Conservation (phyloP, 2,797 vertebrate genomes). For the Syndactyla subalaris region DNA sequence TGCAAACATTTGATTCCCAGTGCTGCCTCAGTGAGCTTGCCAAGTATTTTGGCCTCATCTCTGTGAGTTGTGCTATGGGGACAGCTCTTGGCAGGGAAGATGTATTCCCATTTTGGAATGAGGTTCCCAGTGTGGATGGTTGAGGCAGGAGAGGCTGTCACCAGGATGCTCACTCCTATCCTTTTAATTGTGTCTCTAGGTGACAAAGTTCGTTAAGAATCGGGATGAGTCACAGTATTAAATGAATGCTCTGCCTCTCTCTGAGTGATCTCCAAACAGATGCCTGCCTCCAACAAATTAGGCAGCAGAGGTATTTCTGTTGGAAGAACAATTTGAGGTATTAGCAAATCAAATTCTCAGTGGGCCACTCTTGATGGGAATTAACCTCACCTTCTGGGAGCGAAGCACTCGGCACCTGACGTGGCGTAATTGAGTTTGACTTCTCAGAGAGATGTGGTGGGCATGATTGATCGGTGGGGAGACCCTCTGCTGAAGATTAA, state of each 20-base stretch:
- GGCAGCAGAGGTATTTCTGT: not conserved
- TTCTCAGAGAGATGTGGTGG: not conserved
- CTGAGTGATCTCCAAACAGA: not conserved
- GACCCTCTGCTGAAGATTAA: not conserved
- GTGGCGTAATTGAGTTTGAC: not conserved
- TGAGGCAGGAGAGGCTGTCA: not conserved
- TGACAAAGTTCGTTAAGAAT: not conserved
- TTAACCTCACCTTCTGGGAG: constrained; percentile 27
- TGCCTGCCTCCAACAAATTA: constrained; percentile 1
- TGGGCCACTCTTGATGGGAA: constrained; percentile 36
- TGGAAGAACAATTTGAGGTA: constrained; percentile 6
- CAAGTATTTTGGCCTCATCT: not conserved
- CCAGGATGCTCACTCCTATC: not conserved
- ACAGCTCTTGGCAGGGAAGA: not conserved
- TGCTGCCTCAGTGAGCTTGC: not conserved
- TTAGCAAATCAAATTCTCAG: constrained; percentile 42
- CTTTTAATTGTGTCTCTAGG: not conserved
- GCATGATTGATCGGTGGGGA: not conserved
- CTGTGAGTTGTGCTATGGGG: not conserved
- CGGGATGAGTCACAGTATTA: not conserved
- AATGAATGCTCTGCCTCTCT: not conserved
- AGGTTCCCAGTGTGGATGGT: not conserved
- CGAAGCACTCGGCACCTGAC: accelerated
- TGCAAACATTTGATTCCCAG: not conserved
- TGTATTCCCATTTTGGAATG: not conserved